A percentile compares a stretch with the other conserved stretches of the same genome.
Evolutionary conservation across 2,888 invertebrate species (phyloP).

Genomic region (Rhamphomyia laevipes): DNA sequence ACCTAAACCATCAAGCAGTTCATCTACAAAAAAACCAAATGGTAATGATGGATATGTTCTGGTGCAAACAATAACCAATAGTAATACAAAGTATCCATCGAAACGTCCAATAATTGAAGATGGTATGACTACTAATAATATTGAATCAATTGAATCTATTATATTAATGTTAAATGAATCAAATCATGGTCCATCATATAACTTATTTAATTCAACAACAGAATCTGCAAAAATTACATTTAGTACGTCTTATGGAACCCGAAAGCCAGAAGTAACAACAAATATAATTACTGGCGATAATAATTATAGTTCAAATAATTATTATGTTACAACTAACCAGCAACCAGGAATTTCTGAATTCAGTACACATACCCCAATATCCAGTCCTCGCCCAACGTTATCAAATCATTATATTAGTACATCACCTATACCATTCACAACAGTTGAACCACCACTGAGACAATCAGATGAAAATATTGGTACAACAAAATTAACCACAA

Average conservation of each 20-base stretch:
- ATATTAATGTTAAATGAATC: constrained; percentile 50
- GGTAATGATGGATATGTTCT: constrained; percentile 36
- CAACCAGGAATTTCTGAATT: constrained; percentile 28
- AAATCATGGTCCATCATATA: constrained; percentile 33
- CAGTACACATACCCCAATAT: constrained; percentile 19
- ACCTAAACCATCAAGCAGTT: constrained; percentile 38
- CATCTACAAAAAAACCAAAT: constrained; percentile 41
- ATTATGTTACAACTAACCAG: constrained; percentile 20
- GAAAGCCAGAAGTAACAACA: constrained; percentile 11
- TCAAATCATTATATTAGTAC: constrained; percentile 10
- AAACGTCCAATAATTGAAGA: constrained; percentile 20
- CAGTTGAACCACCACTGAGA: not conserved
- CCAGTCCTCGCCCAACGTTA: constrained; percentile 13
- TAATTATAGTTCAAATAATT: not conserved
- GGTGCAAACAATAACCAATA: constrained; percentile 23
- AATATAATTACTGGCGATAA: constrained; percentile 16
- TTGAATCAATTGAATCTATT: constrained; percentile 47
- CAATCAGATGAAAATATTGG: not conserved
- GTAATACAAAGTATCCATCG: constrained; percentile 10
- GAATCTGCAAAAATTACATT: constrained; percentile 9
- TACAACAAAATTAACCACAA: constrained; percentile 4
- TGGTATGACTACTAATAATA: constrained; percentile 25
- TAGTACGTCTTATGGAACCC: constrained; percentile 11
- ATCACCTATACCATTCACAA: constrained; percentile 11
- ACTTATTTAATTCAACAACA: constrained; percentile 20